Base-by-base conservation (phyloP, 2,113 vertebrate genomes). In the Semicossyphus pulcher region DNA sequence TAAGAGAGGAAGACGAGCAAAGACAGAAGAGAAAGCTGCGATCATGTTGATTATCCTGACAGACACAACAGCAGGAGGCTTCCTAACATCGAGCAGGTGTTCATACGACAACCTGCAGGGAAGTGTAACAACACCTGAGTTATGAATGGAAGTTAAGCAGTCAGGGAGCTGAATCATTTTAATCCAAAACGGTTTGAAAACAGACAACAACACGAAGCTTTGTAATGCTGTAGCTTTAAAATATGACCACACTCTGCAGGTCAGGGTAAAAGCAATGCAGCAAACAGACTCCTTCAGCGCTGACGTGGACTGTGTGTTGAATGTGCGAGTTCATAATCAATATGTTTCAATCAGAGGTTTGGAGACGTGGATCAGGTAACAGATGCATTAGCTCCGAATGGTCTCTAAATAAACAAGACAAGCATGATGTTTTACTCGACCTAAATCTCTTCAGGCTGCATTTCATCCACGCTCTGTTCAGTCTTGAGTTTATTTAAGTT, bases 331-430 rank as follows among this genome's bases (percentile, higher is more conserved):
- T 61, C 31, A 15, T 23, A 64, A 32, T 77, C 65, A 20, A 10
- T 56, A 48, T 63, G 49, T 60, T 61, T 54, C 53, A 60, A 76
- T 68, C 63, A 61, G 47, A 67, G 18, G 45, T 45, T 52, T 34
- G 31, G 34, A 37, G 63, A 75, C 53, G 26, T 42, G 58, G 48
- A 63, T 57, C 66, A 49, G 32, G 49, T 57, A 41, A 32, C 49
- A 32, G 25, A 47, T 34, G 20, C 5, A 7, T 16, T n/a, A 37
- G 31, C 41, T 51, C 14, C n/a, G 20, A 29, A 36, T 20, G 28
- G 11, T 32, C 25, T 47, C 18, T 51, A 31, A 31, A 76, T 61
- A 48, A 57, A 65, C 52, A 25, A 11, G 7, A n/a, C 42, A 15
- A 32, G 32, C 1, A 4, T 20, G 16, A 42, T 44, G 26, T 28